Percentiles rank a stretch among this genome's conserved stretches.
Evolutionary conservation across 35 echinoderm and acorn worm genomes (phyloP).

Genomic region (Heliocidaris erythrogramma): DNA sequence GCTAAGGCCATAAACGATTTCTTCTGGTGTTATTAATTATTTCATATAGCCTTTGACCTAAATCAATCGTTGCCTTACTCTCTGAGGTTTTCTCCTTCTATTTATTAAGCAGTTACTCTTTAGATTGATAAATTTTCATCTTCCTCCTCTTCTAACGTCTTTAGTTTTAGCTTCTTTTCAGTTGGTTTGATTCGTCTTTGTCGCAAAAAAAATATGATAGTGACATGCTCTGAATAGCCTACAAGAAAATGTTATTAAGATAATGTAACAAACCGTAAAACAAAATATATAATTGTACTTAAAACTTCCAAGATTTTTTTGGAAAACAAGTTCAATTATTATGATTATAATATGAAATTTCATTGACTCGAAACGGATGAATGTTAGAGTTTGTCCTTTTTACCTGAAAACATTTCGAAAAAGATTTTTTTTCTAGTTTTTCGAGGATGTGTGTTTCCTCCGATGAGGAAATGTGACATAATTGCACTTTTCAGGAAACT

Average conservation of each 20-base stretch:
- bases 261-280: too few relatives aligned
- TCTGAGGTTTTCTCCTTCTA: neutral
- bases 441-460: neutral
- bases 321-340: too few relatives aligned
- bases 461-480: neutral
- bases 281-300: too few relatives aligned
- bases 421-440: too few relatives aligned
- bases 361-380: neutral
- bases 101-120: too few relatives aligned
- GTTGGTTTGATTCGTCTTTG: neutral
- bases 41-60: neutral
- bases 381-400: neutral
- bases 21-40: neutral
- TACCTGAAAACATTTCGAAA: too few relatives aligned
- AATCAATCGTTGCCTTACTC: neutral
- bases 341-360: neutral
- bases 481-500: neutral
- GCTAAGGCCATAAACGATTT: neutral
- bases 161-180: neutral
- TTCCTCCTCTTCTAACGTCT: too few relatives aligned
- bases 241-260: too few relatives aligned
- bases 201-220: too few relatives aligned
- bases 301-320: too few relatives aligned
- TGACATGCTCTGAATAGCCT: too few relatives aligned
- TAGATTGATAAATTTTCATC: too few relatives aligned